Evolutionary conservation across 2,113 vertebrate species (phyloP).

Genomic region (Xenotilapia flavipinnis): DNA sequence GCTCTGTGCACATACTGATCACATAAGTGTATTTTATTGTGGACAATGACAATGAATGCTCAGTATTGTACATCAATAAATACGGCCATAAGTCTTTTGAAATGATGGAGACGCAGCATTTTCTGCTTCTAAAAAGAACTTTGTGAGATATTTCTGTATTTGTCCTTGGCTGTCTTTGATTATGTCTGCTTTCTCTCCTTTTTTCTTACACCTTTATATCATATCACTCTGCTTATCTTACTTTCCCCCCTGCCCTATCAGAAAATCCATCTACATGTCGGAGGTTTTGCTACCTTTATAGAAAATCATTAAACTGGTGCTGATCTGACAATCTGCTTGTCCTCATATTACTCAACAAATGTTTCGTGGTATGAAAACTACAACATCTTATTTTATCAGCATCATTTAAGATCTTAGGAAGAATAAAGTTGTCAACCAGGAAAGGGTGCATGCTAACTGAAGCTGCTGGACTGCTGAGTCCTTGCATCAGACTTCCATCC

Average conservation of each 20-base stretch:
- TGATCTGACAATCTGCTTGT: neutral
- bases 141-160: neutral
- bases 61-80: neutral
- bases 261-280: neutral
- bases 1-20: neutral
- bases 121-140: neutral
- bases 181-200: neutral
- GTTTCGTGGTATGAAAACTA: neutral
- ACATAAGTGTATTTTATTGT: neutral
- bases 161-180: slow-evolving; percentile 9
- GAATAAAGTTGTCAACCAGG: neutral
- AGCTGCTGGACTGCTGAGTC: neutral
- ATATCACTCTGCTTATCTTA: neutral
- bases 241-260: neutral
- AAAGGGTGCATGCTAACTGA: neutral
- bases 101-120: neutral
- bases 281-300: slow-evolving; percentile 62
- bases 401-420: neutral
- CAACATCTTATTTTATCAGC: neutral
- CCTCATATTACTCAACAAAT: neutral
- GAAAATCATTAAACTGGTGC: slow-evolving; percentile 59
- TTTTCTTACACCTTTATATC: neutral
- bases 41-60: neutral
- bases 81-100: neutral
- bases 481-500: neutral